A percentile compares a stretch with the other conserved stretches of the same genome.
These are phyloP conservation scores for Anaspis maculata DNA, from an alignment of 2,888 invertebrate species.

Conservation along the genomic window DNA sequence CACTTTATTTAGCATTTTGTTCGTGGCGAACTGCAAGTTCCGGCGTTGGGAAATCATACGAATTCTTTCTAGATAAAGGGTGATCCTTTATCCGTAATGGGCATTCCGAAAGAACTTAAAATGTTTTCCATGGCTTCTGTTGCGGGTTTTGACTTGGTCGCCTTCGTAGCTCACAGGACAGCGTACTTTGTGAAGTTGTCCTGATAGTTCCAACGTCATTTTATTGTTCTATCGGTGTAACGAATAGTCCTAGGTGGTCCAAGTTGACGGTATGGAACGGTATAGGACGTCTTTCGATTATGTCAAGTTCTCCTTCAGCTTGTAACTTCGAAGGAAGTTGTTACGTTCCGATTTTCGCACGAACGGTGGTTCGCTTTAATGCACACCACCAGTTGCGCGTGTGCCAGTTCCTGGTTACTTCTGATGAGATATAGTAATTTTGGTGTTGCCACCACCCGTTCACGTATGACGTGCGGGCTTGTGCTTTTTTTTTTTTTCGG, in stretches of 20 bases:
- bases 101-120: conserved; percentile 4
- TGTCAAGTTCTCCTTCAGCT: conserved; percentile 7
- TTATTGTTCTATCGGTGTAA: not conserved
- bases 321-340: too few species aligned
- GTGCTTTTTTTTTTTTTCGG: too few species aligned
- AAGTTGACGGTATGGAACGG: conserved; percentile 5
- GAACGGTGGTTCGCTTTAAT: too few species aligned
- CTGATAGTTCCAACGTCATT: conserved; percentile 1
- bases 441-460: too few species aligned
- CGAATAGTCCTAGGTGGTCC: conserved; percentile 2
- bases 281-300: conserved; percentile 3
- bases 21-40: not conserved
- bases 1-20: not conserved
- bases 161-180: not conserved
- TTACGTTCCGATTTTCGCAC: too few species aligned
- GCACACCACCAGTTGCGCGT: too few species aligned
- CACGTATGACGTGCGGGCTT: too few species aligned
- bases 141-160: conserved; percentile 3
- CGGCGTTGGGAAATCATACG: conserved; percentile 3
- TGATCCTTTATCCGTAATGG: conserved; percentile 8
- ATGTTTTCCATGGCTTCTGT: conserved; percentile 1
- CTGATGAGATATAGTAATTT: too few species aligned
- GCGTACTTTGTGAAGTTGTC: conserved; percentile 3
- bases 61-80: conserved; percentile 9
- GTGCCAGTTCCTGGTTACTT: too few species aligned